These are phyloP conservation scores for Knipowitschia caucasica DNA, from an alignment of 2,797 vertebrate genomes.

Conservation along the genomic window DNA sequence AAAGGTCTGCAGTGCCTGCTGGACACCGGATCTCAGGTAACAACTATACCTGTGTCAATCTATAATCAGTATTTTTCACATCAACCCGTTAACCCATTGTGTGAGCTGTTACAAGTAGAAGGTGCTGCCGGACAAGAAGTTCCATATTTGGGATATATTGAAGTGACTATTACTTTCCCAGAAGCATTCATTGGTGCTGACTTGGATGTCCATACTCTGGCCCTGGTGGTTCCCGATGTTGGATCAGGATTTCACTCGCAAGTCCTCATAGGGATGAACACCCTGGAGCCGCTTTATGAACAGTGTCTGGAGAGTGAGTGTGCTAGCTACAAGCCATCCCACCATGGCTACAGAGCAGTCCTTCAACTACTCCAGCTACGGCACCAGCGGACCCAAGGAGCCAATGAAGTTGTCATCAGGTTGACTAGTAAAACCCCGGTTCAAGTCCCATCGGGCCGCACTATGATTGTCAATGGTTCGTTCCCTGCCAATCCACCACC, in stretches of 20 bases:
- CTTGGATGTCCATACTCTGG: slow-evolving; percentile 5
- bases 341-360: not conserved
- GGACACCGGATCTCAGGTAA: no score
- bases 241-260: not conserved
- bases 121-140: slow-evolving; percentile 17
- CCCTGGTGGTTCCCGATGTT: slow-evolving; percentile 20
- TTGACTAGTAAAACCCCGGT: not conserved
- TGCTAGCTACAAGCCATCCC: not conserved
- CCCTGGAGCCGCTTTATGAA: slow-evolving; percentile 15
- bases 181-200: slow-evolving; percentile 9
- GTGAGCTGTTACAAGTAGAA: not conserved
- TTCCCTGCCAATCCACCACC: not conserved
- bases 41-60: no score
- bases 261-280: slow-evolving; percentile 24
- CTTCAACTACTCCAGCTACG: slow-evolving; percentile 1
- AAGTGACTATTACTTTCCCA: slow-evolving; percentile 11
- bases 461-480: slow-evolving; percentile 3
- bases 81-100: not conserved
- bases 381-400: not conserved
- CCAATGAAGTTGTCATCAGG: not conserved
- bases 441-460: slow-evolving; percentile 6
- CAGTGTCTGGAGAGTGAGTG: not conserved
- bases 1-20: no score
- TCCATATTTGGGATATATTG: slow-evolving; percentile 19
- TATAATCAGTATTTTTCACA: no score